These are phyloP conservation scores for Acholoe squamosa DNA, from an alignment of 2,888 invertebrate genomes.

Conservation along the genomic window DNA sequence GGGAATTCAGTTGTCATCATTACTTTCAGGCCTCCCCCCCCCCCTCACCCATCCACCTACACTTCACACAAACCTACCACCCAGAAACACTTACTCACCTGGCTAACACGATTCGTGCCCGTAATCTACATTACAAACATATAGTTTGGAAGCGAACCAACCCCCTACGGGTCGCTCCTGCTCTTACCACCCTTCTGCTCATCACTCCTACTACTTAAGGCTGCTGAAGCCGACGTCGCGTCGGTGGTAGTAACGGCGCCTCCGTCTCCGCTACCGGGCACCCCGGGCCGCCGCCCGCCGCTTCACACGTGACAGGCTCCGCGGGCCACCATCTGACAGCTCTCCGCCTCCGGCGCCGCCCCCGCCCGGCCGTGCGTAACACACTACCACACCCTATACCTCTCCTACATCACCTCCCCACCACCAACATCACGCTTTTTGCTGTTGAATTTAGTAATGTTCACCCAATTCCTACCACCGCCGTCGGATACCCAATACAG, in stretches of 20 bases:
- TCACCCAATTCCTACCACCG: not conserved
- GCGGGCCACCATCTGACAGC: constrained; percentile 30
- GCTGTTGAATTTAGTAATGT: not conserved
- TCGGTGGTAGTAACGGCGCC: no score
- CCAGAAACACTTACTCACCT: not conserved
- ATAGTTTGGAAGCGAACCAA: constrained; percentile 9
- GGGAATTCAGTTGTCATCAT: constrained; percentile 50
- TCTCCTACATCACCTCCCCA: not conserved
- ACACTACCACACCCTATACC: constrained; percentile 16
- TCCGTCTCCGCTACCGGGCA: constrained; percentile 23
- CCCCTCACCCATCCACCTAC: constrained; percentile 2
- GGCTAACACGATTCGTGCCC: constrained; percentile 36
- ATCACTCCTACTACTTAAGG: not conserved
- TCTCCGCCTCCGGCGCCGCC: constrained; percentile 7
- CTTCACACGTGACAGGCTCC: constrained; percentile 34
- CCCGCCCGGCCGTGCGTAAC: not conserved
- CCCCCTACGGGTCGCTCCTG: constrained; percentile 6
- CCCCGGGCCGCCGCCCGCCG: constrained; percentile 24
- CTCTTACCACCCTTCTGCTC: not conserved
- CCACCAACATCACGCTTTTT: not conserved
- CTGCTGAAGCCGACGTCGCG: not conserved
- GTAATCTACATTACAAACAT: constrained; percentile 57
- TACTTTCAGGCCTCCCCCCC: not conserved
- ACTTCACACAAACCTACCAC: not conserved
- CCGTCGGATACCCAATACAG: not conserved